Base-by-base conservation (phyloP, 1,140 invertebrate species). In the Zaprionus vittiger region DNA sequence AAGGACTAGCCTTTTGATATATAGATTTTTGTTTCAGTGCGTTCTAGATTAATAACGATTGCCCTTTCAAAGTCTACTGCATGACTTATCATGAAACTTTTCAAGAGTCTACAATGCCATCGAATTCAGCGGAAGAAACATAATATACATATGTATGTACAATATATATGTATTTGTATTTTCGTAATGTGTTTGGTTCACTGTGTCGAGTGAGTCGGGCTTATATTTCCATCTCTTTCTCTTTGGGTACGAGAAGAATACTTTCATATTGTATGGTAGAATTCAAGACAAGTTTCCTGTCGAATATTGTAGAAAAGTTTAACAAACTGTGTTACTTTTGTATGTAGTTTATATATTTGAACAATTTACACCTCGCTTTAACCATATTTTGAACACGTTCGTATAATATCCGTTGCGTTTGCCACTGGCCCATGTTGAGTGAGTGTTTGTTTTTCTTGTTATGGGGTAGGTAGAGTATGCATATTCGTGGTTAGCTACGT, bases 361-460 rank as follows among this genome's bases (percentile, higher is more conserved):
- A 89, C 83, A 87, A 89, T 90, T 84, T 90, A 90, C 85, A 89
- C 79, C 69, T 80, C 59, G 69, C 72, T 89, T 81, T 90, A 84
- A 84, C 84, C 85, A 72, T 84, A 68, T 78, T 79, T 78, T 89
- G 84, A 89, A 89, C 84, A 89, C 85, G 72, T 81, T 89, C 59
- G 57, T 75, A 83, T 87, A 89, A 89, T 87, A 87, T 90, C 84
- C 75, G 70, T 89, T 83, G 78, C 83, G 74, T 60, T 79, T 77
- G 73, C 77, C 84, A 77, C 71, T 77, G 49, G 31, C 52, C 72
- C 72, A 70, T 63, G 26, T 49, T 54, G 63, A 71, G 56, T 57
- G 34, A 38, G 73, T 79, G 62, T 59, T 64, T 74, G 68, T 72
- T 54, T 63, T 62, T 34, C 17, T 37, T 61, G 26, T 6, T 54